phyloP scores from a whole-genome alignment of 2,888 invertebrate species.

The Eremobia ochroleuca region DNA sequence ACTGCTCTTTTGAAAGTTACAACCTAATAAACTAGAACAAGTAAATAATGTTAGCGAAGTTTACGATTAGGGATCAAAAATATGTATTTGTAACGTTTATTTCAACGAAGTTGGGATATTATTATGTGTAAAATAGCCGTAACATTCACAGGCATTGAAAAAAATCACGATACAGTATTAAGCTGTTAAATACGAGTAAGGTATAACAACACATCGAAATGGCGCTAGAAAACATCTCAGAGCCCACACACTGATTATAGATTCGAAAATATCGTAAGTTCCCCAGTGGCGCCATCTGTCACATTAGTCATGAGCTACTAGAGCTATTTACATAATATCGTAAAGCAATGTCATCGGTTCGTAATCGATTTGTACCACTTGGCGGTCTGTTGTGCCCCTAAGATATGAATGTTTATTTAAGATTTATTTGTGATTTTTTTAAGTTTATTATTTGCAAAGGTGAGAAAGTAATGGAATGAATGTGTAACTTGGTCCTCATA shows the following conservation, averaged over 20 bases:
- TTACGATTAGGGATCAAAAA: background rate
- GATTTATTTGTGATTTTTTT: constrained; percentile 1
- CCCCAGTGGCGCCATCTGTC: constrained; percentile 58
- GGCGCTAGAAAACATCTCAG: constrained; percentile 33
- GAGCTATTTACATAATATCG: constrained; percentile 57
- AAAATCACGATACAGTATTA: background rate
- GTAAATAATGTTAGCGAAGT: background rate
- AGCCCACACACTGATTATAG: constrained; percentile 60
- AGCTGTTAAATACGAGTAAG: constrained; percentile 2
- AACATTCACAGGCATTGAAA: background rate
- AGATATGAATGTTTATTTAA: constrained; percentile 9
- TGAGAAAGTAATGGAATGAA: background rate
- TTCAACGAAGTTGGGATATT: background rate
- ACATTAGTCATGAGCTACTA: constrained; percentile 58
- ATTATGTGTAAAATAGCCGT: background rate
- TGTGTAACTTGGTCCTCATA: too few species aligned
- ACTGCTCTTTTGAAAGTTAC: background rate
- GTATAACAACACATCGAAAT: constrained; percentile 10
- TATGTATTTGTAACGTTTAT: background rate
- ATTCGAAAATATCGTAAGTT: constrained; percentile 49
- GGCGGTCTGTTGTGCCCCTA: constrained; percentile 20
- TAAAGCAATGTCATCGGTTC: constrained; percentile 55
- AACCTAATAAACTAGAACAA: background rate
- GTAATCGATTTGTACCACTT: constrained; percentile 43
- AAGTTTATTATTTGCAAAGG: background rate